phyloP scores from a whole-genome alignment of 1,140 invertebrate species.

The Scaptomyza hsui region DNA sequence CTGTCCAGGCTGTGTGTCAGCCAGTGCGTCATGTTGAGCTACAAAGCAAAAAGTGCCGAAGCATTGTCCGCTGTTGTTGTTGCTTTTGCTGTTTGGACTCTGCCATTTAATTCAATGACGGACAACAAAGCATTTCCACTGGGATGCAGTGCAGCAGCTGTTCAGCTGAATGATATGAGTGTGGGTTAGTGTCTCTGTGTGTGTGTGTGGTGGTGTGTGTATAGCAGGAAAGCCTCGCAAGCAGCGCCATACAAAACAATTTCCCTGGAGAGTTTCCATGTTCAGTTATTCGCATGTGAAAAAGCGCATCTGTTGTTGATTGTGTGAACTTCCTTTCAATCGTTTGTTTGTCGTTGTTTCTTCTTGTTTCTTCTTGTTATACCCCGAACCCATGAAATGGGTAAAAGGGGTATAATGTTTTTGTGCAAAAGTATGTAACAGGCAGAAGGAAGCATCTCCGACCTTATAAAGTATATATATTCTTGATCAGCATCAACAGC shows the following conservation, averaged over 20 bases:
- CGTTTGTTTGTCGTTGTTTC: conserved; percentile 71
- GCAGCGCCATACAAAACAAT: conserved; percentile 69
- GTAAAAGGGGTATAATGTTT: too few species aligned
- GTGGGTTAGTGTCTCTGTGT: conserved; percentile 7
- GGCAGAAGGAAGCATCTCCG: too few species aligned
- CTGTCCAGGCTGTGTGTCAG: conserved; percentile 5
- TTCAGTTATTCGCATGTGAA: conserved; percentile 81
- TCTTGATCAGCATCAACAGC: too few species aligned
- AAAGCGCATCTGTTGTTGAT: conserved; percentile 81
- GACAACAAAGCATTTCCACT: conserved; percentile 70
- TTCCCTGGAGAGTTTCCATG: conserved; percentile 79
- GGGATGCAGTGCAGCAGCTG: conserved; percentile 61
- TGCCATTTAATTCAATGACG: conserved; percentile 78
- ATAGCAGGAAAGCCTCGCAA: conserved; percentile 25
- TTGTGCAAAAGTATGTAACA: too few species aligned
- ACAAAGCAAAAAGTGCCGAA: conserved; percentile 39
- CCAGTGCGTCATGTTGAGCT: conserved; percentile 18
- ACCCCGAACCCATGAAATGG: too few species aligned
- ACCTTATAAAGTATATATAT: too few species aligned
- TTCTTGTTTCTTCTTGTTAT: conserved; percentile 51
- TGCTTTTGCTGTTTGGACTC: conserved; percentile 44
- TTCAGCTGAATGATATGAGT: conserved; percentile 16
- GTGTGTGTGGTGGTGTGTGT: neutral
- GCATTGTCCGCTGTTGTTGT: conserved; percentile 28
- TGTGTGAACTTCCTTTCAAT: conserved; percentile 81